Evolutionary conservation across 1,140 invertebrate species (phyloP), one percentile per base, ranked within the genome.

Genomic region (Drosophila erecta): DNA sequence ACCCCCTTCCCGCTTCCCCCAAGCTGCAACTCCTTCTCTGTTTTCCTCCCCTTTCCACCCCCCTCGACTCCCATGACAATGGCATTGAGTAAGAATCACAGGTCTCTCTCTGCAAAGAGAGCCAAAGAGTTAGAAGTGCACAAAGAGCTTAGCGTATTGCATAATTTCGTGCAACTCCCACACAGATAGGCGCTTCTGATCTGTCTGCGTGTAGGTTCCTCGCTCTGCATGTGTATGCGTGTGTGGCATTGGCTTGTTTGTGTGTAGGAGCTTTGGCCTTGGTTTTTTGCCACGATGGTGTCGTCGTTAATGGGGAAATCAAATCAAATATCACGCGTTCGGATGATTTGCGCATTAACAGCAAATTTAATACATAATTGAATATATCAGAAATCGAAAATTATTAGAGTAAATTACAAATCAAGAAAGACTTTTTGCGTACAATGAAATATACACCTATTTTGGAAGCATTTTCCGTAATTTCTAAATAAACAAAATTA

Each of bases 91-190:
- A 69, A 77, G 71, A 69, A 73, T 56, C 51, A 33, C 41, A 54
- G n/a, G n/a, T 10, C 44, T 30, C 44, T 30, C 24, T 54, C 37
- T 70, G 55, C 55, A 58, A 76, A 76, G 79, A 78, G 74, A 27
- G 44, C 30, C n/a, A 53, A 73, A 71, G 64, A 57, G 54, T 55
- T 61, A 47, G 57, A 38, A 51, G 49, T 55, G 47, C 33, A 8
- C 15, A 44, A 55, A 64, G 75, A 56, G 76, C 27, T n/a, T 69
- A 22, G 54, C 47, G 51, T 87, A 76, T 90, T 90, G 86, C 86
- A 90, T 90, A 90, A 90, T 86, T 90, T 75, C 75, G 71, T 80
- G 73, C 81, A 90, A 70, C 24, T 55, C 61, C 37, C 14, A 59
- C 37, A 40, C 55, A 55, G 47, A 74, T 65, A 70, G 50, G 75